phyloP scores from a whole-genome alignment of 2,113 vertebrate genomes.

The Ceyx margarethae region DNA sequence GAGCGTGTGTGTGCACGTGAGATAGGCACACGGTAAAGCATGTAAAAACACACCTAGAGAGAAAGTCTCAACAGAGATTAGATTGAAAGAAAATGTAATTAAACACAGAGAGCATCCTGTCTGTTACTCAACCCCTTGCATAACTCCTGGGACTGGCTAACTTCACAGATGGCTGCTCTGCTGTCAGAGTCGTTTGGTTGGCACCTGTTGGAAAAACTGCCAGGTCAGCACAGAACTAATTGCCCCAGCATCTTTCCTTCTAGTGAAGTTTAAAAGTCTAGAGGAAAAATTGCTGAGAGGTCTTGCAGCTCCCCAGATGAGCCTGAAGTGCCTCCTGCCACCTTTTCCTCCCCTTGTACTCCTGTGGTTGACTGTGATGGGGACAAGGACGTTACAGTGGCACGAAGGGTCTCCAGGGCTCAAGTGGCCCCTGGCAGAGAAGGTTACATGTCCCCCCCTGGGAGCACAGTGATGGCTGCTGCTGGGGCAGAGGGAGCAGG shows the following conservation, averaged over 20 bases:
- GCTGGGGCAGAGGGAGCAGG: neutral
- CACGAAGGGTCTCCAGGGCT: neutral
- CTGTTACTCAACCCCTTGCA: slow-evolving; percentile 32
- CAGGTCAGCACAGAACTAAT: slow-evolving; percentile 13
- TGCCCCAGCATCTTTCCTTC: neutral
- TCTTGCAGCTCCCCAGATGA: neutral
- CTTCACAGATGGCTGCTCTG: slow-evolving; percentile 45
- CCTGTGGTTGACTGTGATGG: neutral
- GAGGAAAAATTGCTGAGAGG: neutral
- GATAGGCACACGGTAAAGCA: neutral
- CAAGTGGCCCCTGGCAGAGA: neutral
- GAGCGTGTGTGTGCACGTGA: neutral
- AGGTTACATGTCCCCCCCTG: accelerated
- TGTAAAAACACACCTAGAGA: neutral
- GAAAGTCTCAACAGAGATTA: neutral
- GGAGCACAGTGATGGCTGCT: neutral
- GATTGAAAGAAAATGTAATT: slow-evolving; percentile 22
- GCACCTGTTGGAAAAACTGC: slow-evolving; percentile 53
- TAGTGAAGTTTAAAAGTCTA: neutral
- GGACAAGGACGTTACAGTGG: neutral
- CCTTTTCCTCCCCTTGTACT: neutral
- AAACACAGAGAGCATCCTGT: slow-evolving; percentile 10
- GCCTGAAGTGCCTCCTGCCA: accelerated
- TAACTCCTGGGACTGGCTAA: neutral
- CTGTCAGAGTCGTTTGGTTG: slow-evolving; percentile 43